Percentiles rank a stretch among this genome's conserved stretches.
phyloP scores from a whole-genome alignment of 2,113 vertebrate genomes.

The Podarcis muralis region DNA sequence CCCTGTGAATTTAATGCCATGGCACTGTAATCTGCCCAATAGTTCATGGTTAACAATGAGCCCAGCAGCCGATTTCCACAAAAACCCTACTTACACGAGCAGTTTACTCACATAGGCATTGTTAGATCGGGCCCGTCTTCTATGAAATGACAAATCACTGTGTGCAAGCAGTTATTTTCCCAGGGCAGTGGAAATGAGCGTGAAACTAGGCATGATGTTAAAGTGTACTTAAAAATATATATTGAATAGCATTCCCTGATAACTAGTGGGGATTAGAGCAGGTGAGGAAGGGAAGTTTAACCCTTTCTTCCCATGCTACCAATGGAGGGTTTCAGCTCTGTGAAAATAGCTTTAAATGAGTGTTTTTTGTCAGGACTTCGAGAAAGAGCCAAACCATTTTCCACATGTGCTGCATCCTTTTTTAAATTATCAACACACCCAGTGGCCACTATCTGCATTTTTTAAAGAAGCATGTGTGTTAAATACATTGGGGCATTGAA shows the following conservation, averaged over 20 bases:
- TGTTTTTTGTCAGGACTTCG: neutral
- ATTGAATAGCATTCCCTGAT: neutral
- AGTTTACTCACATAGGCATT: neutral
- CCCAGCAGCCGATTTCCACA: neutral
- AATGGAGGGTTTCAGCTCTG: neutral
- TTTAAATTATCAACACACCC: neutral
- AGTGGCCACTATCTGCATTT: neutral
- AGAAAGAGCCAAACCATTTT: neutral
- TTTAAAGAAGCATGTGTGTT: neutral
- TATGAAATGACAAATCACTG: neutral
- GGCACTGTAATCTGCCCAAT: neutral
- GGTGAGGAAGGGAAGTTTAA: neutral
- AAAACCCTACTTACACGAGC: neutral
- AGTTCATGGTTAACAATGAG: neutral
- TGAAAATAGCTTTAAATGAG: neutral
- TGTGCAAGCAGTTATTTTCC: neutral
- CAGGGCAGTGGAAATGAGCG: neutral
- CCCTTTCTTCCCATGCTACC: neutral
- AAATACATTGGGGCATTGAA: neutral
- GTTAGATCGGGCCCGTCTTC: neutral
- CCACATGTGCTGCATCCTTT: neutral
- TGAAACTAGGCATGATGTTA: neutral
- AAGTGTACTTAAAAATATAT: neutral
- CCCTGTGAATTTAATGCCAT: no score
- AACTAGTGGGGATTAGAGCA: neutral